phyloP scores from a whole-genome alignment of 2,797 vertebrate genomes.

The Apodemus agrarius region DNA sequence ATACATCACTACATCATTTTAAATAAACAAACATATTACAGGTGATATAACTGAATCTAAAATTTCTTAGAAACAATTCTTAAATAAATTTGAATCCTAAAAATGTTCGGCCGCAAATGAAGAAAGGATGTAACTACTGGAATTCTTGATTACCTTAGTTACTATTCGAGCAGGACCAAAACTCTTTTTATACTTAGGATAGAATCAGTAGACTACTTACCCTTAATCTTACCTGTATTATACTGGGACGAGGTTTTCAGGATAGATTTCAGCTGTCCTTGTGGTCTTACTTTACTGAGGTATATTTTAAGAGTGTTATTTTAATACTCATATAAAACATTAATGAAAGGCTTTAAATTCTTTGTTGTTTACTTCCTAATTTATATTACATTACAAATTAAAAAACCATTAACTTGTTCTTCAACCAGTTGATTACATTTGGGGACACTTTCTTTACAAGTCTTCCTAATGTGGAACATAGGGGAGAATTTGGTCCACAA shows the following conservation, averaged over 20 bases:
- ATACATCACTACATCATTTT: no score
- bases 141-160: not conserved
- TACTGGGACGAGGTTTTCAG: rapidly evolving
- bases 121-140: not conserved
- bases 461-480: not conserved
- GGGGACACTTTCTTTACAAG: not conserved
- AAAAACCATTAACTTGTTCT: not conserved
- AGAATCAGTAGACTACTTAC: no score
- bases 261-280: not conserved
- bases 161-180: not conserved
- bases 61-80: not conserved
- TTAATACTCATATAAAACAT: not conserved
- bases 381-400: not conserved
- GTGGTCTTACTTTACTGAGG: not conserved
- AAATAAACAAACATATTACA: not conserved
- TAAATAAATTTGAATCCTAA: no score
- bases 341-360: not conserved
- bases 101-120: no score
- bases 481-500: not conserved
- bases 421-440: no score
- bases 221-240: not conserved
- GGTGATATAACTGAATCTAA: not conserved
- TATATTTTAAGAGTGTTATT: not conserved
- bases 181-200: no score
- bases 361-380: not conserved